Evolutionary conservation across 2,113 vertebrate species (phyloP), one percentile per base, ranked within the genome.

Genomic region (Notarius lentiginosus): DNA sequence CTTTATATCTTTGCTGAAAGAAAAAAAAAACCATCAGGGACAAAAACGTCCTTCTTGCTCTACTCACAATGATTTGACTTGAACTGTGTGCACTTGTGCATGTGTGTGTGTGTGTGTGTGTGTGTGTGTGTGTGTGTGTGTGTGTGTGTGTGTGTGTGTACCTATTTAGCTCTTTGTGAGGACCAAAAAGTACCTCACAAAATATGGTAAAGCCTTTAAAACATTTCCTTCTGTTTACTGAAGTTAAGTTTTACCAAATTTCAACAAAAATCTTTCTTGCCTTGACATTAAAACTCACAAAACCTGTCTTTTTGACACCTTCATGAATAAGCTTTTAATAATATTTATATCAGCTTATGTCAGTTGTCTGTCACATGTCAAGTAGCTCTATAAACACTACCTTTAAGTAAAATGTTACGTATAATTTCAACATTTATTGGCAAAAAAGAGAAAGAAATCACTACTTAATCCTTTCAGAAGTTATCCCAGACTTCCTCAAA

Each of bases 1-100:
- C 90, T 93, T 94, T 92, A 30, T 7, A 86, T 89, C 34, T 73
- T 88, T 60, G 86, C 83, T 88, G 75, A 87, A 87, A 82, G 85
- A 86, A 20, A 58, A 79, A 79, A 11, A 34, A 34, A 2, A 1
- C 41, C 7, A 58, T 58, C 4, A 58, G 34, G 77, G 55, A 58
- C 53, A 56, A 79, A 79, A 10, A 79, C 8, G 30, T 34, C 18
- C 27, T 79, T 79, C 34, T 79, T 79, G 73, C 22, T 27, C 2
- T 53, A 4, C 75, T 77, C 82, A 83, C 86, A 88, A 83, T 80
- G 73, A 85, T 89, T 86, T 88, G 88, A 84, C 20, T 65, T 65
- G 80, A 82, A n/a, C 6, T 63, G 27, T 81, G 75, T 56, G n/a
- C 56, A 53, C 56, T 24, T 79, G 49, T 79, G 75, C 27, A 51